Evolutionary conservation across 2,888 invertebrate genomes (phyloP), one percentile per base, ranked within the genome.

Genomic region (Scaeva pyrastri): DNA sequence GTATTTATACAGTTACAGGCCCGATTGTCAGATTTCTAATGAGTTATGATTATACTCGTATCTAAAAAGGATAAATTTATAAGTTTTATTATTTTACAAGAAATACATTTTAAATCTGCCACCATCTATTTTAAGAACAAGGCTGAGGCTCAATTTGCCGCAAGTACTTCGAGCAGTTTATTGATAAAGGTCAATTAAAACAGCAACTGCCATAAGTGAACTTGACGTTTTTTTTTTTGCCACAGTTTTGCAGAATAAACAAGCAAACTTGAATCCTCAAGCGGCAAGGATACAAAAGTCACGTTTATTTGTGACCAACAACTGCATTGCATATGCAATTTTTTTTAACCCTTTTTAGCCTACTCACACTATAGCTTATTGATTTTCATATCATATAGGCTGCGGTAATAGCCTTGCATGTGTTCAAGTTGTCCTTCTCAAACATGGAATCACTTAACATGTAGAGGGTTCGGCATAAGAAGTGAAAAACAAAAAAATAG

Each of bases 371-470:
- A 21, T 21, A 60, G 41, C 60, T 41, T 60, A 60, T 60, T 60
- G 60, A 60, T 60, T 60, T 60, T 60, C 21, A 19, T 41, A 16
- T 36, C 31, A 41, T 5, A 19, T 60, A 21, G 3, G 39, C 21
- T 60, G 41, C 60, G 21, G 60, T 39, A 41, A 39, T 50, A 41
- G 41, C 60, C 60, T 60, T 60, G 60, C 60, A 60, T 39, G 60
- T 60, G 39, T 41, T 60, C 21, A 39, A 41, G 39, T 41, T 41
- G 60, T 41, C 60, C 60, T 58, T 58, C 58, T 41, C 21, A 60
- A 21, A 3, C n/a, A 60, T 41, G 21, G 21, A 41, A 41, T 60
- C 60, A 60, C 60, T 60, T 60, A 14, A 41, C 31, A 14, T 58
- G 7, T 55, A 14, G 19, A 21, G 19, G 16, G 39, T 58, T 39